Evolutionary conservation across 2,113 vertebrate genomes (phyloP).

Genomic region (Todiramphus chloris): DNA sequence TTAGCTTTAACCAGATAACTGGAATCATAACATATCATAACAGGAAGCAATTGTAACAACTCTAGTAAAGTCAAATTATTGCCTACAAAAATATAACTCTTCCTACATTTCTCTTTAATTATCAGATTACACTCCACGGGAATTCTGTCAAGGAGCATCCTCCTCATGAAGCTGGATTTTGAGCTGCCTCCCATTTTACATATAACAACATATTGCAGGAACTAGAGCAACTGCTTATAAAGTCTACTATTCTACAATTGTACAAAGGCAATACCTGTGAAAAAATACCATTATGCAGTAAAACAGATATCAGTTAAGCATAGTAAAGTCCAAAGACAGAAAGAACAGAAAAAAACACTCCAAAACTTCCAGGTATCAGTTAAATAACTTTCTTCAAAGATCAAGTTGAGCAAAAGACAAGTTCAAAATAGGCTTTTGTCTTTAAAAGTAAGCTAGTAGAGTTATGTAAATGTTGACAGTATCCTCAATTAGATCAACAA

Average conservation of each 20-base stretch:
- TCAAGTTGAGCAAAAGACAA: neutral
- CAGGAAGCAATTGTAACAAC: neutral
- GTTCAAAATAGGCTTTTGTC: neutral
- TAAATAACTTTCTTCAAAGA: neutral
- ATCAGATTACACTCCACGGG: neutral
- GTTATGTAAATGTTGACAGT: neutral
- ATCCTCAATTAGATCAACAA: neutral
- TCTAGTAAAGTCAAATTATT: neutral
- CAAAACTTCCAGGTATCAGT: neutral
- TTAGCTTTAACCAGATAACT: neutral
- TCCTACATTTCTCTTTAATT: neutral
- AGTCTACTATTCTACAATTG: neutral
- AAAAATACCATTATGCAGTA: neutral
- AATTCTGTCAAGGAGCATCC: neutral
- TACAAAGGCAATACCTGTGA: neutral
- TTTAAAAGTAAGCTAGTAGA: neutral
- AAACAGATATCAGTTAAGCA: neutral
- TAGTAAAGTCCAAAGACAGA: neutral
- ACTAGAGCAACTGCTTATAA: neutral
- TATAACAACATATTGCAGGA: neutral
- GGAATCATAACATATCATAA: neutral
- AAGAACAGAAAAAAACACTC: neutral
- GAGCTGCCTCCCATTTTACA: neutral
- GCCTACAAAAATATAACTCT: neutral
- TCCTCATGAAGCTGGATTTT: neutral